phyloP scores from a whole-genome alignment of 2,797 vertebrate species.

The Delichon dasypus region DNA sequence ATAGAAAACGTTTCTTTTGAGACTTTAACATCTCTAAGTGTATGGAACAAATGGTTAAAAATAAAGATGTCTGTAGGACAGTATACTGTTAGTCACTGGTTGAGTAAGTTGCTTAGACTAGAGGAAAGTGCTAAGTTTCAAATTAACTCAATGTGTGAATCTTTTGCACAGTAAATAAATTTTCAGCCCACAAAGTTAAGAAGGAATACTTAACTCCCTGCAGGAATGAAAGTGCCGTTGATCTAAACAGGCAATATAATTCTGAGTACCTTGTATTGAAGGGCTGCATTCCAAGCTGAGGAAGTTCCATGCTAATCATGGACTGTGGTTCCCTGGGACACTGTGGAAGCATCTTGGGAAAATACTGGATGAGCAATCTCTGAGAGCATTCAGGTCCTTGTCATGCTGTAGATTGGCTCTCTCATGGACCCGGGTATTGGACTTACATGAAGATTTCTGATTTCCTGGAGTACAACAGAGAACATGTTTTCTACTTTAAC shows the following conservation, averaged over 20 bases:
- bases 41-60: not conserved
- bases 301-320: not conserved
- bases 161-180: conserved; percentile 39
- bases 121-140: not conserved
- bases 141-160: not conserved
- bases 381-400: not conserved
- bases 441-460: not conserved
- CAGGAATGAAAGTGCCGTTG: conserved; percentile 26
- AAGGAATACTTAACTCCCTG: not conserved
- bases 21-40: not conserved
- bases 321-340: not conserved
- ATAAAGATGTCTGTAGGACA: not conserved
- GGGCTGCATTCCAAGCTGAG: not conserved
- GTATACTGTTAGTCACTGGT: not conserved
- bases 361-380: not conserved
- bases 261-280: not conserved
- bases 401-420: not conserved
- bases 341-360: not conserved
- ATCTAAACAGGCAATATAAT: conserved; percentile 8
- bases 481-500: not conserved
- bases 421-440: not conserved
- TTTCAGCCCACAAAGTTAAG: not conserved
- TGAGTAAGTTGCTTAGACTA: not conserved
- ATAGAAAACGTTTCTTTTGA: not conserved
- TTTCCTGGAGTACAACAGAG: not conserved